Evolutionary conservation across 30 jellyfish, hydroid and myxozoan genomes (phyloP).

Genomic region (Rhopilema esculentum): DNA sequence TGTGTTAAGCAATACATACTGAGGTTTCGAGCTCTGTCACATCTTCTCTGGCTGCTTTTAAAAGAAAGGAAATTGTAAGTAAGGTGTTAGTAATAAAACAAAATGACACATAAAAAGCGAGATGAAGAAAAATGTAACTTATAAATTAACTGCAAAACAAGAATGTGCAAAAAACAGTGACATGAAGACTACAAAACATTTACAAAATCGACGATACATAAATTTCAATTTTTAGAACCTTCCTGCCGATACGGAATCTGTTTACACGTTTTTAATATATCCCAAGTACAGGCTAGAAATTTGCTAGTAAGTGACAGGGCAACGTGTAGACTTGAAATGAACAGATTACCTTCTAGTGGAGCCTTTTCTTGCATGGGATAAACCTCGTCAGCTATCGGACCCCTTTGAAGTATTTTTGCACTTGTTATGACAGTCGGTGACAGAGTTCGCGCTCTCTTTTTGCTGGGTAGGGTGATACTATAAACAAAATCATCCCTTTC

Average conservation of each 20-base stretch:
- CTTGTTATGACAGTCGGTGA: constrained; percentile 48
- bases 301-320: too few species aligned
- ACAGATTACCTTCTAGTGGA: neutral
- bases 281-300: too few species aligned
- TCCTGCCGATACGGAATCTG: too few species aligned
- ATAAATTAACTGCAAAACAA: neutral
- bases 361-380: neutral
- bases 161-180: too few species aligned
- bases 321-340: neutral
- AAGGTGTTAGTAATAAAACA: neutral
- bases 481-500: constrained; percentile 69
- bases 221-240: too few species aligned
- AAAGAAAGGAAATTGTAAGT: neutral
- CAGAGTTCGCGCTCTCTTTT: constrained; percentile 29
- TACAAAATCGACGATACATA: too few species aligned
- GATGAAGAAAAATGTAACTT: neutral
- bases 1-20: too few species aligned
- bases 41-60: too few species aligned
- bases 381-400: neutral
- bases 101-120: neutral
- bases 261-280: too few species aligned
- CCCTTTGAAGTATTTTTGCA: constrained; percentile 39
- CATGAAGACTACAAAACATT: too few species aligned
- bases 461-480: constrained; percentile 47
- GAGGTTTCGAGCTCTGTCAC: too few species aligned